Percentiles rank a stretch among this genome's conserved stretches.
Evolutionary conservation across 2,888 invertebrate species (phyloP).

Genomic region (Athalia cordata): DNA sequence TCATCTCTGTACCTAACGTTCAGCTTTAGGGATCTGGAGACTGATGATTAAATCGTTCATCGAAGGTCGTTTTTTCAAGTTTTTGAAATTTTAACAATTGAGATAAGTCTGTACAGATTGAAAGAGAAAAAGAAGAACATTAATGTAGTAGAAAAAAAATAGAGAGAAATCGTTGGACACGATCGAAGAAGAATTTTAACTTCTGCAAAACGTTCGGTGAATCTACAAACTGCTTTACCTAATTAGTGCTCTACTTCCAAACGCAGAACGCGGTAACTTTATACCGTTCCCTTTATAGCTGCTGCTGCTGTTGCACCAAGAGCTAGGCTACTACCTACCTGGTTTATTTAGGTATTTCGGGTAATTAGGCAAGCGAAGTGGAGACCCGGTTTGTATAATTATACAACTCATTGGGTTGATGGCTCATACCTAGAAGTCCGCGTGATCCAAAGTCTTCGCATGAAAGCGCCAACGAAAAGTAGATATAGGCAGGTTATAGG

Average conservation of each 20-base stretch:
- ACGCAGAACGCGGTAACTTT: slow-evolving; percentile 28
- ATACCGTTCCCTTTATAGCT: slow-evolving; percentile 10
- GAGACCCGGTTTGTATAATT: slow-evolving; percentile 50
- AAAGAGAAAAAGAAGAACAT: no score
- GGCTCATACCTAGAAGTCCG: slow-evolving; percentile 20
- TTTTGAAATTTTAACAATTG: neutral
- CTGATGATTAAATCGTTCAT: neutral
- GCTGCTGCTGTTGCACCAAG: slow-evolving; percentile 1
- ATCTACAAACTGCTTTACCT: slow-evolving; percentile 25
- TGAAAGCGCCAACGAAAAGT: slow-evolving; percentile 13
- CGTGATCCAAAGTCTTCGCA: slow-evolving; percentile 30
- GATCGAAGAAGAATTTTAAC: slow-evolving; percentile 7
- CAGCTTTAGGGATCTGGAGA: neutral
- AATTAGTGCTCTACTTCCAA: slow-evolving; percentile 30
- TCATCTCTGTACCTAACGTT: neutral
- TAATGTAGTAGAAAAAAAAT: neutral
- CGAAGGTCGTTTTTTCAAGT: no score
- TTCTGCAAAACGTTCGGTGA: neutral
- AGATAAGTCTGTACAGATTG: no score
- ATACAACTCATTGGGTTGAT: slow-evolving; percentile 47
- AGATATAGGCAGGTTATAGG: no score
- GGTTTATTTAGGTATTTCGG: slow-evolving; percentile 63
- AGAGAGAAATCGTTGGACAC: neutral
- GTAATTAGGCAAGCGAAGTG: slow-evolving; percentile 60
- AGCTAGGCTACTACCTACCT: slow-evolving; percentile 44